phyloP scores from a whole-genome alignment of 2,888 invertebrate species.

The Himalopsyche japonica region DNA sequence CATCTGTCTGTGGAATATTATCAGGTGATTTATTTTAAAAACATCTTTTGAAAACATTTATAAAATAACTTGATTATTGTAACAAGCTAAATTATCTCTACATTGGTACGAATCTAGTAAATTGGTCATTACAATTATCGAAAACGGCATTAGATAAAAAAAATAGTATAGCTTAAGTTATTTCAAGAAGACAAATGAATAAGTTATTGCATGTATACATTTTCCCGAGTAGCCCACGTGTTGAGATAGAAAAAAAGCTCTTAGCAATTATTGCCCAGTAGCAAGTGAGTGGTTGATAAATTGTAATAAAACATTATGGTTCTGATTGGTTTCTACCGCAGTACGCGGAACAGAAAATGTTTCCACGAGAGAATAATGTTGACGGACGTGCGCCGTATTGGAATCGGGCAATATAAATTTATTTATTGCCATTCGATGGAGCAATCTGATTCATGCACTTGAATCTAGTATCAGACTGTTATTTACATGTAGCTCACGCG shows the following conservation, averaged over 20 bases:
- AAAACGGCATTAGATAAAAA: too few relatives aligned
- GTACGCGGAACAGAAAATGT: background rate
- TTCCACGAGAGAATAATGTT: background rate
- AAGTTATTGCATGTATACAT: too few relatives aligned
- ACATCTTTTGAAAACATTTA: too few relatives aligned
- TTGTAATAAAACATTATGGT: background rate
- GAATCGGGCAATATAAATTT: background rate
- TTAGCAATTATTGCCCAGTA: too few relatives aligned
- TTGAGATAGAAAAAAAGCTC: too few relatives aligned
- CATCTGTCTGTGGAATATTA: too few relatives aligned
- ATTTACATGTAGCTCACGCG: background rate
- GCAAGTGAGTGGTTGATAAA: background rate
- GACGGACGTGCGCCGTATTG: background rate
- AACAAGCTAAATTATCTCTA: background rate
- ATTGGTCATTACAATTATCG: too few relatives aligned
- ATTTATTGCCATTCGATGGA: background rate
- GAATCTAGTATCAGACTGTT: background rate
- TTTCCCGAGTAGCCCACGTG: too few relatives aligned
- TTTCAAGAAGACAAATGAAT: too few relatives aligned
- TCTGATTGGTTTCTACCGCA: background rate
- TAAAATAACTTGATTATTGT: background rate
- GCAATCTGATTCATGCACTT: background rate
- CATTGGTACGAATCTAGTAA: too few relatives aligned
- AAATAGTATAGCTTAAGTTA: too few relatives aligned
- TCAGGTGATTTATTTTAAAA: too few relatives aligned